These are phyloP conservation scores for Metalampra italica DNA, from an alignment of 2,888 invertebrate species.

Conservation along the genomic window DNA sequence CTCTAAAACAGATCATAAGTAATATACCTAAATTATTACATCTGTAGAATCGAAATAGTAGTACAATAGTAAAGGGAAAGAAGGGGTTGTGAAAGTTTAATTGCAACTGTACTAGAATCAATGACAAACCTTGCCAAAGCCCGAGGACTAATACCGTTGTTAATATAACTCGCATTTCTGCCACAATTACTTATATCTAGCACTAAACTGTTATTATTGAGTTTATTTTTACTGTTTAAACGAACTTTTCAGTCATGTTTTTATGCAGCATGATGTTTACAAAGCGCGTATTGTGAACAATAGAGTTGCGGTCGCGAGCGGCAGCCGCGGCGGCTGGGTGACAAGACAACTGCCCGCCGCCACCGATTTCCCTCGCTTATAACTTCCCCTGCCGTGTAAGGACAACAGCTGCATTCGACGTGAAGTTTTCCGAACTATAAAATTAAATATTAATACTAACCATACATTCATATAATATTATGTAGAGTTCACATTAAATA, in stretches of 20 bases:
- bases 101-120: constrained; percentile 5
- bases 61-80: not conserved
- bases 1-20: no score
- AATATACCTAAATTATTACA: no score
- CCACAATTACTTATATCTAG: constrained; percentile 10
- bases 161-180: constrained; percentile 29
- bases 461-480: not conserved
- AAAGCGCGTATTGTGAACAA: not conserved
- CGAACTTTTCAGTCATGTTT: constrained; percentile 5
- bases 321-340: not conserved
- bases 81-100: not conserved
- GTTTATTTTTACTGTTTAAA: not conserved
- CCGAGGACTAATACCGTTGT: constrained; percentile 37
- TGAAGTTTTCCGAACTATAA: constrained; percentile 48
- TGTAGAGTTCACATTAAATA: no score
- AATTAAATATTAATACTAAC: constrained; percentile 21
- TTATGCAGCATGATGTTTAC: not conserved
- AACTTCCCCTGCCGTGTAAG: constrained; percentile 51
- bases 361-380: constrained; percentile 56
- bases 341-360: constrained; percentile 46
- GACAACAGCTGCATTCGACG: constrained; percentile 56
- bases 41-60: no score
- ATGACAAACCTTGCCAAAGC: constrained; percentile 55
- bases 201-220: not conserved
- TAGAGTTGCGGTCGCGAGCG: not conserved